Base-by-base conservation (phyloP, 2,113 vertebrate species). In the Rutilus rutilus region DNA sequence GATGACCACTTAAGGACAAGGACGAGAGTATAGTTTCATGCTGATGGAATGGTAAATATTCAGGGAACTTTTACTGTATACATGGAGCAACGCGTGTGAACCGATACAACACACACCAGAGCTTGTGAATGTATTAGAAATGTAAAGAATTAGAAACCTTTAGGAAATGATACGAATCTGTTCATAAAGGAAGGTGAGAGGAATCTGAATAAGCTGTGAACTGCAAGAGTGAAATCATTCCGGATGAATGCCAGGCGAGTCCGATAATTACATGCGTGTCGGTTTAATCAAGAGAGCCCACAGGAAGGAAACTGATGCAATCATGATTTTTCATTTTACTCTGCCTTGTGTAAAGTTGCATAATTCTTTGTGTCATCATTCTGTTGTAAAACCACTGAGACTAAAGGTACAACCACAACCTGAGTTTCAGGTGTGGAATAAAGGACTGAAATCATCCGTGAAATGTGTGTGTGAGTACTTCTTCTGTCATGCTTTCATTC, bases 391-490 rank as follows among this genome's bases (percentile, higher is more conserved):
- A 42, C 52, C 77, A 57, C 78, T 47, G 77, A 60, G 23, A 39
- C 57, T 71, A 74, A 62, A 77, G 19, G 19, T 42, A 85, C 36
- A 69, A 80, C 25, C 83, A 62, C 83, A 78, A 75, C 47, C 79
- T 12, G 39, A 78, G 87, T 88, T 88, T 88, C 83, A 65, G 33
- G 23, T 50, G 50, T 60, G 4, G 27, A 27, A 52, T 65, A 83
- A 88, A 23, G 10, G 45, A 14, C 64, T 54, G 54, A 59, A 76
- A 45, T 75, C 36, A 71, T 76, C 47, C 9, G 11, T 82, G 10
- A 78, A 62, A 78, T 25, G n/a, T 4, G 80, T 4, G n/a, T 4
- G 80, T 4, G 23, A 30, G 21, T 36, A 33, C 54, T n/a, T 64
- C 17, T 75, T 64, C 17, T 75, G 25, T 67, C 25, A 52, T 73